Evolutionary conservation across 2,888 invertebrate species (phyloP), one percentile per base, ranked within the genome.

Genomic region (Melipona bicolor): DNA sequence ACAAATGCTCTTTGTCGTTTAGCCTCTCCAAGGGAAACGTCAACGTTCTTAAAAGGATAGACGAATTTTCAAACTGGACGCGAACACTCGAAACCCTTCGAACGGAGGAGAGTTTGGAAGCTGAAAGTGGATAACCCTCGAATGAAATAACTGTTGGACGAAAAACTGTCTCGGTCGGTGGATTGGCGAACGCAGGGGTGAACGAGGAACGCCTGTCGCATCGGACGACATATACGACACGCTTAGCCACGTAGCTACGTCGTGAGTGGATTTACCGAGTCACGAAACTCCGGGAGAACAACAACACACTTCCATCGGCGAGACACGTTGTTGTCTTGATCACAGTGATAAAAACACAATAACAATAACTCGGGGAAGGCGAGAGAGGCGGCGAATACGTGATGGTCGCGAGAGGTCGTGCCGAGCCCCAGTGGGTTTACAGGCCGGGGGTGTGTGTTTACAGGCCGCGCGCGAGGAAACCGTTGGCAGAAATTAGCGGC

Each of bases 401-500:
- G 75, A 75, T 59, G 70, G 81, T 88, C 86, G 86, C 89, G 85
- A 89, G 88, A 89, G 88, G 89, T 89, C 89, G 83, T 84, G 80
- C 78, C 81, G 72, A 74, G 79, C 32, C 77, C 76, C 43, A 49
- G 81, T 65, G 68, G 43, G 43, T 43, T 43, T 43, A 43, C 11
- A 43, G 43, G 43, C 87, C 89, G 88, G 82, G 81, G 82, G 81
- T 89, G 88, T 89, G 81, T 89, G 88, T 89, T 89, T 88, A 87
- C 87, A 70, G 86, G 75, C 71, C 71, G 61, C 68, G 79, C 72
- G 80, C 76, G 87, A 81, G 73, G 32, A 36, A 75, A 65, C n/a
- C 9, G 59, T 49, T 36, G 76, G 24, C 50, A 54, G 70, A 67
- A 67, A 67, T 70, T 27, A 61, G 59, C 54, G 72, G 56, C 21